Base-by-base conservation (phyloP, 2,113 vertebrate species). In the Alces alces region DNA sequence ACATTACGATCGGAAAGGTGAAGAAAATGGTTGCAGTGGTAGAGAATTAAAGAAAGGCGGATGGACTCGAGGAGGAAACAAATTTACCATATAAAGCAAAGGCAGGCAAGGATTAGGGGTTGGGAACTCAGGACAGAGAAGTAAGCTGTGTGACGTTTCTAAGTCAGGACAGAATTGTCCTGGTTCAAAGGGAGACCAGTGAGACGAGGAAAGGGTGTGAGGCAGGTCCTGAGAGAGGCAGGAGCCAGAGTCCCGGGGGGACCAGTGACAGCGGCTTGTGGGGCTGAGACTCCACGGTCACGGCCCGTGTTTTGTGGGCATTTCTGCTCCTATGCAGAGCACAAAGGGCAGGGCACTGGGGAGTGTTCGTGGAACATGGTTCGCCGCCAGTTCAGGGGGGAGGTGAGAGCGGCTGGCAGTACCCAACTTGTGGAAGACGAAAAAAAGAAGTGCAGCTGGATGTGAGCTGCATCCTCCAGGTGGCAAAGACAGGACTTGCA, bases 261-360 rank as follows among this genome's bases (percentile, higher is more conserved):
- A 30, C 7, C 12, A 23, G 2, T 0, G 39, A 16, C 7, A 16
- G 30, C 12, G 10, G 10, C 0, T 3, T 5, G 10, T 0, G 64
- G 19, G 15, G 12, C n/a, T 2, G 21, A 2, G 28, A 17, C 4
- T 1, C 50, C 58, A 6, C 23, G 33, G 10, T 6, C 6, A 19
- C 16, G 0, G 27, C 66, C 9, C 1, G 3, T 6, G 30, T 30
- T 12, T 73, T 10, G 10, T 6, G 25, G 21, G 5, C 2, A 16
- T 25, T 16, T 33, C 47, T 55, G 33, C 14, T n/a, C 52, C 52
- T 10, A 3, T 0, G 0, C 1, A n/a, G 7, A 30, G 5, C 50
- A 17, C 10, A 28, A 19, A n/a, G 43, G 25, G 30, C 6, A 10
- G 3, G 60, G 7, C 4, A 28, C 0, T 25, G 28, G 28, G n/a